Percentiles rank a stretch among this genome's conserved stretches.
These are phyloP conservation scores for Crypturellus tataupa DNA, from an alignment of 2,797 vertebrate genomes.

Conservation along the genomic window DNA sequence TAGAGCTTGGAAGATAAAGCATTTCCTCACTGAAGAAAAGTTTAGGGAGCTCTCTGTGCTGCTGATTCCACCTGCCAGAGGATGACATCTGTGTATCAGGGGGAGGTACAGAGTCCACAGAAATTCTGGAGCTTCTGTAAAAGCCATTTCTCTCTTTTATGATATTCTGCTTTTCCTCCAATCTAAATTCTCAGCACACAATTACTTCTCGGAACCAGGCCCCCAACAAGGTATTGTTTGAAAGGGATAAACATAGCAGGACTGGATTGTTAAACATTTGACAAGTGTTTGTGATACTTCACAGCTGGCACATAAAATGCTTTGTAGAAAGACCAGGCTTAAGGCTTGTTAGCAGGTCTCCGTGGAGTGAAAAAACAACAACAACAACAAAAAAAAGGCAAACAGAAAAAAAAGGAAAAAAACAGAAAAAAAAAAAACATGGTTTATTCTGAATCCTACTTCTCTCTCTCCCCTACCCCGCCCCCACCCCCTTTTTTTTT, in stretches of 20 bases:
- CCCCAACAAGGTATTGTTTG: constrained; percentile 62
- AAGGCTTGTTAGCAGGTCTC: not conserved
- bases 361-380: not conserved
- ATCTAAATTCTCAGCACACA: not conserved
- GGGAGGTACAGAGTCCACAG: not conserved
- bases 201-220: constrained; percentile 34
- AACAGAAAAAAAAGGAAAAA: not conserved
- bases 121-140: constrained; percentile 14
- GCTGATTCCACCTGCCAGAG: constrained; percentile 13
- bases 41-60: not conserved
- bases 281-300: constrained; percentile 73
- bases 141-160: constrained; percentile 19
- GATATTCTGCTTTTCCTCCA: constrained; percentile 1
- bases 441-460: not conserved
- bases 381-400: no score
- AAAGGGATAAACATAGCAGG: constrained; percentile 63
- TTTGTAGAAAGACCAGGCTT: not conserved
- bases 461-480: not conserved
- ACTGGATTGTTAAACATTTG: constrained; percentile 65
- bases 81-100: not conserved
- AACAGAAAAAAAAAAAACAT: no score
- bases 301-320: constrained; percentile 69
- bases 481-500: not conserved
- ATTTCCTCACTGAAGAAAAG: not conserved
- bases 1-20: not conserved